Percentiles rank a stretch among this genome's conserved stretches.
Conservation (phyloP, 2,113 vertebrate genomes). For the Pipa parva region DNA sequence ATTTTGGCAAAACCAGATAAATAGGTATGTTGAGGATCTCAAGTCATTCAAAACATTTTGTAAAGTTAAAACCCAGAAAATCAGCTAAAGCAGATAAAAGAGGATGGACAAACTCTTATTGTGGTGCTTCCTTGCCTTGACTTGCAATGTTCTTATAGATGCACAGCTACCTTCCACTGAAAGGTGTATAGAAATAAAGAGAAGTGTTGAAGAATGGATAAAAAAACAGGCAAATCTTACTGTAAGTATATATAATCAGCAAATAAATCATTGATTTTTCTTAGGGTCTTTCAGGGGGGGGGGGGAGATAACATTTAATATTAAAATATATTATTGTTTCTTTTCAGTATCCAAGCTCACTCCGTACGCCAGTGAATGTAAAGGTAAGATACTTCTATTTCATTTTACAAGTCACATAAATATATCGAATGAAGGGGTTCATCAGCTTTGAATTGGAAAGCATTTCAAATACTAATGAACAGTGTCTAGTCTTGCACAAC, state of each 20-base stretch:
- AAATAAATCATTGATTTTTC: background rate
- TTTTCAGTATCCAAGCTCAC: conserved; percentile 56
- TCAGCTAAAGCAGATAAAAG: background rate
- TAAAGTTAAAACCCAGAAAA: background rate
- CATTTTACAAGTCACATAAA: no score
- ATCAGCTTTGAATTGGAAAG: no score
- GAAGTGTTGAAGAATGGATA: conserved; percentile 43
- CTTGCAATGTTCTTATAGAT: conserved; percentile 41
- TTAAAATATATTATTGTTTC: conserved; percentile 42
- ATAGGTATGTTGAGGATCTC: conserved; percentile 69
- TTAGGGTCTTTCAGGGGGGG: conserved; percentile 26
- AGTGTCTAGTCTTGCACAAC: no score
- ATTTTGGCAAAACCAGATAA: conserved; percentile 82
- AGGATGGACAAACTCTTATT: conserved; percentile 57
- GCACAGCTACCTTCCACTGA: conserved; percentile 15
- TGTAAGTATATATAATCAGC: conserved; percentile 47
- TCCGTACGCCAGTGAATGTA: conserved; percentile 57
- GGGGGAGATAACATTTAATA: conserved; percentile 3
- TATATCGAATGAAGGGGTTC: no score
- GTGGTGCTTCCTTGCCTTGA: conserved; percentile 54
- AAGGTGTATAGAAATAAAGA: conserved; percentile 48
- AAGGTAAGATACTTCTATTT: conserved; percentile 61
- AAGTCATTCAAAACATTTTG: conserved; percentile 55
- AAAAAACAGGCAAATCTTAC: conserved; percentile 49
- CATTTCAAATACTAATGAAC: no score